phyloP scores from a whole-genome alignment of 2,888 invertebrate genomes.

The Lithophane ornitopus region DNA sequence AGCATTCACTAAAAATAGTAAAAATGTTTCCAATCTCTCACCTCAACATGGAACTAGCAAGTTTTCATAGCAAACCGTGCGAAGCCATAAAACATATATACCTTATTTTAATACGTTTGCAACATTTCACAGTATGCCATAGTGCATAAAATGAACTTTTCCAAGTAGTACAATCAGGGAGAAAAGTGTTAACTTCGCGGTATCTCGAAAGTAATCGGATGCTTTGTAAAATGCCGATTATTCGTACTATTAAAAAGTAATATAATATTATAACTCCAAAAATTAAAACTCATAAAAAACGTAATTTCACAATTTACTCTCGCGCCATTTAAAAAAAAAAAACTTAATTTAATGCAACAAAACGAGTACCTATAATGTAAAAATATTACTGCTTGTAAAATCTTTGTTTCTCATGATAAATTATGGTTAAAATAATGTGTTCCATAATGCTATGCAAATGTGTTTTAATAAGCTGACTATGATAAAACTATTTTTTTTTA shows the following conservation, averaged over 20 bases:
- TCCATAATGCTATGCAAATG: constrained; percentile 3
- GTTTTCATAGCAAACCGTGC: not conserved
- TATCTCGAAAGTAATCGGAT: not conserved
- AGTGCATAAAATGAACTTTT: not conserved
- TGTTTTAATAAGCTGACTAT: constrained; percentile 28
- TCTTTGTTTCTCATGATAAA: not conserved
- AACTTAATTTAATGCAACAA: too few species aligned
- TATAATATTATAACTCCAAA: too few species aligned
- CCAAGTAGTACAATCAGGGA: constrained; percentile 5
- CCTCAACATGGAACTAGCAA: not conserved
- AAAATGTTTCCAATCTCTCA: not conserved
- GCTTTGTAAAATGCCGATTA: not conserved
- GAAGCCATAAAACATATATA: too few species aligned
- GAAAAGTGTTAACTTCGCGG: not conserved
- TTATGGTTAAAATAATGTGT: not conserved
- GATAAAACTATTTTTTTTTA: constrained; percentile 12
- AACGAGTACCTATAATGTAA: not conserved
- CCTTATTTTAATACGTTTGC: not conserved
- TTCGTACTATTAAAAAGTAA: not conserved
- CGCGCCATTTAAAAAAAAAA: not conserved
- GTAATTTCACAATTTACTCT: not conserved
- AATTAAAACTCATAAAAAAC: not conserved
- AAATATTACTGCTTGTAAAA: not conserved
- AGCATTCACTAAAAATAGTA: not conserved
- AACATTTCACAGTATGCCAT: constrained; percentile 20